Evolutionary conservation across 2,797 vertebrate genomes (phyloP), one percentile per base, ranked within the genome.

Genomic region (Tadarida brasiliensis): DNA sequence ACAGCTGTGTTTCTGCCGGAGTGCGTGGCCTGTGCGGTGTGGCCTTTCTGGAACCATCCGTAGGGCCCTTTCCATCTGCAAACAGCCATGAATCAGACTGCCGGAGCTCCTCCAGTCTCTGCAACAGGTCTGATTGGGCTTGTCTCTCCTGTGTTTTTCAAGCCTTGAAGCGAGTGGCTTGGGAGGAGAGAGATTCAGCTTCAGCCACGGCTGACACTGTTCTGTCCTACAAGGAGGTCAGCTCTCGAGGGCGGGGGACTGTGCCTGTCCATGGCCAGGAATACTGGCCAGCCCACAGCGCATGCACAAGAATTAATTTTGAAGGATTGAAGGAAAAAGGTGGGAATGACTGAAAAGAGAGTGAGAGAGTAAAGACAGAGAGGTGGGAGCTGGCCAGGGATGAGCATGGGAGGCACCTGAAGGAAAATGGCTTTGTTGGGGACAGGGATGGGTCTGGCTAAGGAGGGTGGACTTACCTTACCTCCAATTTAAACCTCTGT

Each of bases 381-480:
- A 82, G 22, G 12, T 14, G 63, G 35, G 39, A 11, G 1, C 65
- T 33, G 49, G 10, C 7, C 17, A 20, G 68, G 11, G 1, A 1
- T 7, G 0, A 33, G 33, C 1, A 0, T 68, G 20, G 5, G 2
- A 30, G 10, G 12, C 3, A n/a, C 14, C 30, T 5, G 26, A 49
- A 24, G 44, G 28, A 81, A 35, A 44, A 14, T 1, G 39, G n/a
- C 35, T 22, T 78, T 11, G 8, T 9, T 1, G n/a, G 26, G 3
- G 2, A 39, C 8, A 1, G 11, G 63, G 47, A 30, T 2, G 14
- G 59, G 4, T 1, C 19, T 70, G 63, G 44, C 19, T 63, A 22
- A 15, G 35, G 17, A 11, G 1, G 11, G 2, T 2, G 61, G n/a
- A 9, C 1, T n/a, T 3, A 1, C 10, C 49, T 19, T 33, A 39